Evolutionary conservation across 2,113 vertebrate genomes (phyloP).

Genomic region (Engraulis encrasicolus): DNA sequence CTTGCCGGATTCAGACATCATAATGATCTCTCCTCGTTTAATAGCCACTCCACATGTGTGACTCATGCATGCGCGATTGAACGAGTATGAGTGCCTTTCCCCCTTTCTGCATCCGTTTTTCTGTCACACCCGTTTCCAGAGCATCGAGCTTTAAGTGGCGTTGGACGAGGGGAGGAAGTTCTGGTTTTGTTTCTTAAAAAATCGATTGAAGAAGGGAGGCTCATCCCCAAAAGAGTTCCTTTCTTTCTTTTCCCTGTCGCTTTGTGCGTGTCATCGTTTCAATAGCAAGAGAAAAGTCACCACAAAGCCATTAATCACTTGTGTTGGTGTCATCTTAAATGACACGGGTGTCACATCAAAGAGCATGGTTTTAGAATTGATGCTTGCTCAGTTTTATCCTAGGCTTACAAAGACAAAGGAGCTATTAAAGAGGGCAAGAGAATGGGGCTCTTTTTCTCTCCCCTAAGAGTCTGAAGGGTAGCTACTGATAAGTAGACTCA

Average conservation of each 20-base stretch:
- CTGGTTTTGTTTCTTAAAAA: conserved; percentile 36
- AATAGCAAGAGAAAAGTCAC: neutral
- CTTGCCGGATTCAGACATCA: conserved; percentile 66
- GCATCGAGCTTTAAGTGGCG: conserved; percentile 28
- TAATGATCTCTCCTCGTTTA: conserved; percentile 67
- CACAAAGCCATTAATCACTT: conserved; percentile 11
- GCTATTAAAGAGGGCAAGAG: neutral
- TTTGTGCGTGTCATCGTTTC: neutral
- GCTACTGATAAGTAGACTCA: neutral
- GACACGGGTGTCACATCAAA: conserved; percentile 1
- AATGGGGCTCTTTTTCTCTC: neutral
- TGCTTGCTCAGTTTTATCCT: neutral
- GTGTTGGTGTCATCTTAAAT: neutral
- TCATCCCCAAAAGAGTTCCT: neutral
- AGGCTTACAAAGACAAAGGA: neutral
- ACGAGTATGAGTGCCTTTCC: conserved; percentile 61
- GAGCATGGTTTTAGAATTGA: neutral
- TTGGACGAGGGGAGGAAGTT: conserved; percentile 33
- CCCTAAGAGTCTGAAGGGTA: neutral
- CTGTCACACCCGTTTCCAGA: conserved; percentile 53
- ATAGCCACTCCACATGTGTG: conserved; percentile 65
- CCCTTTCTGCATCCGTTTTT: conserved; percentile 61
- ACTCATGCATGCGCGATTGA: conserved; percentile 62
- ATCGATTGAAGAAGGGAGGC: neutral
- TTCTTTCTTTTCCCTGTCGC: neutral